phyloP scores from a whole-genome alignment of 2,113 vertebrate genomes.

The Argyrosomus japonicus region DNA sequence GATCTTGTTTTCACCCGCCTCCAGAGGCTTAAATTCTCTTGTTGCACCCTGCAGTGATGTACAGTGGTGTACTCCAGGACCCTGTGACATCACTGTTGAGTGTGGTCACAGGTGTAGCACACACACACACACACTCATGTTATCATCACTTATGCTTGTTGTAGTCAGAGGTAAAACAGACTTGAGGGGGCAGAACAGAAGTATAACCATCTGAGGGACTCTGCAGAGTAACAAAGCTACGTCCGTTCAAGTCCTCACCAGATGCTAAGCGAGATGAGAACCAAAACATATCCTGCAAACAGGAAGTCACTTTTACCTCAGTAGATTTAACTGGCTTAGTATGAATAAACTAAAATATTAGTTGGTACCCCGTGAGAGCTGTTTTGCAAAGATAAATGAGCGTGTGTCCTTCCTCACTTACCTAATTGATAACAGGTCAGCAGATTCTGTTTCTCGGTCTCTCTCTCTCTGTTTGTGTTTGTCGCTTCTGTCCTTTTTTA shows the following conservation, averaged over 20 bases:
- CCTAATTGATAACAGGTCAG: constrained; percentile 36
- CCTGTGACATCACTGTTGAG: background rate
- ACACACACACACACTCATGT: background rate
- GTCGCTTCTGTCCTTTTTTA: constrained; percentile 13
- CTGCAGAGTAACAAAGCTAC: background rate
- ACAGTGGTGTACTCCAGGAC: background rate
- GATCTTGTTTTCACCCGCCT: background rate
- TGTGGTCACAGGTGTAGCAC: background rate
- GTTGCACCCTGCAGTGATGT: background rate
- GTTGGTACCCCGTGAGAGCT: background rate
- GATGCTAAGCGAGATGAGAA: background rate
- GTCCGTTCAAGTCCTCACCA: background rate
- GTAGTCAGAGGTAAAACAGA: background rate
- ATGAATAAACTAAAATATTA: background rate
- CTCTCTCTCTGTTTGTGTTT: constrained; percentile 21
- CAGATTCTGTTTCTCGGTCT: background rate
- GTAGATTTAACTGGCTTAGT: background rate
- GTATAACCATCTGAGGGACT: background rate
- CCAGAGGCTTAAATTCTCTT: background rate
- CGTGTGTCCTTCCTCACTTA: constrained; percentile 13
- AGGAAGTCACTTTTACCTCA: no score
- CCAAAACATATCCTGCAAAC: no score
- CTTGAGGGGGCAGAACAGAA: background rate
- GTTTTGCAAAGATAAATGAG: constrained; percentile 2
- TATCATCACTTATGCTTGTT: background rate